Conservation (phyloP, 2,888 invertebrate genomes). For the Acleris sparsana region DNA sequence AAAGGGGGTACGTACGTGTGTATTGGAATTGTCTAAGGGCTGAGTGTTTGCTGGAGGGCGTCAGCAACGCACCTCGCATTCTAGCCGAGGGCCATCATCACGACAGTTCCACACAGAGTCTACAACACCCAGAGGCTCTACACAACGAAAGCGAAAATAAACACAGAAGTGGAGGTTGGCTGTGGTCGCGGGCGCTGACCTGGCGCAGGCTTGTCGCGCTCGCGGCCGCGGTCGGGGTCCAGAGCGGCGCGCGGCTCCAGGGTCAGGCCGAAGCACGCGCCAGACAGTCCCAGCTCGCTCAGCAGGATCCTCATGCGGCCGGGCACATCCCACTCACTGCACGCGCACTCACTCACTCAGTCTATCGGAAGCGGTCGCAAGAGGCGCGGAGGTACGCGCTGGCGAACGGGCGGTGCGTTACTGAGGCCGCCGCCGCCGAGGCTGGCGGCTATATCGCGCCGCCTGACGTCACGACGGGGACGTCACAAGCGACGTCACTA, state of each 20-base stretch:
- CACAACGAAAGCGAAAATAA: conserved; percentile 83
- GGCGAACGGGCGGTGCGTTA: conserved; percentile 81
- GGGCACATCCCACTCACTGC: conserved; percentile 82
- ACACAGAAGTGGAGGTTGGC: conserved; percentile 78
- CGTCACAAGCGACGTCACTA: conserved; percentile 81
- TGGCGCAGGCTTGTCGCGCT: conserved; percentile 74
- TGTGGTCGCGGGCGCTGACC: conserved; percentile 80
- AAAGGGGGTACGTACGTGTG: conserved; percentile 78
- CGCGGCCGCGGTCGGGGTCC: conserved; percentile 64
- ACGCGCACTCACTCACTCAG: conserved; percentile 81
- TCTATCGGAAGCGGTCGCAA: conserved; percentile 66
- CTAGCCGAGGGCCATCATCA: conserved; percentile 82
- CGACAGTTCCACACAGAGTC: conserved; percentile 80
- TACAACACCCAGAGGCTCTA: conserved; percentile 79
- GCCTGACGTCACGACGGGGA: conserved; percentile 78
- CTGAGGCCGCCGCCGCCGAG: conserved; percentile 83
- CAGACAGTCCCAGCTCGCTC: conserved; percentile 82
- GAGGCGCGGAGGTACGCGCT: conserved; percentile 74
- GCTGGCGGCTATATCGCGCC: conserved; percentile 81
- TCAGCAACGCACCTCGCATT: conserved; percentile 83
- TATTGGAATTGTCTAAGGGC: conserved; percentile 78
- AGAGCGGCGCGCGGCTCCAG: conserved; percentile 79
- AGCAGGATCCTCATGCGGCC: conserved; percentile 84
- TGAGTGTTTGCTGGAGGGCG: conserved; percentile 80
- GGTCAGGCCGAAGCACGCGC: conserved; percentile 82